Base-by-base conservation (phyloP, 1,140 invertebrate species). In the Papilio xuthus region DNA sequence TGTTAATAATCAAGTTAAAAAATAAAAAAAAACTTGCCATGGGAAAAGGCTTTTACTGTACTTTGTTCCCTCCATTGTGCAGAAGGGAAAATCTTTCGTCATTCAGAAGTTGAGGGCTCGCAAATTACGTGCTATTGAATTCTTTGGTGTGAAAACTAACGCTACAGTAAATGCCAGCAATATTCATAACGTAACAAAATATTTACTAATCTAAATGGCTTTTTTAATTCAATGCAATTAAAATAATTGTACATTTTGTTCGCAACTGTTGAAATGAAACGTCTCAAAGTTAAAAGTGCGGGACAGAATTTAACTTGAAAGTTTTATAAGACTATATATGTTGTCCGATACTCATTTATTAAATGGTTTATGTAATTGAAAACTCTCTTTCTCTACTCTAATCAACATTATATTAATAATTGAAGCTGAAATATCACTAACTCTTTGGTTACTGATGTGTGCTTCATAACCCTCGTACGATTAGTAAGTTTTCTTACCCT, bases 401-500 rank as follows among this genome's bases (percentile, higher is more conserved):
- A 10, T 13, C 42, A 44, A 44, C 10, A 44, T 44, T 0, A 13
- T 10, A 10, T 12, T 12, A 10, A 10, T 44, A 44, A n/a, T n/a
- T n/a, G 13, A 13, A 13, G 8, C 0, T 44, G 13, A 44, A 44
- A 44, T 12, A 7, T 44, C 9, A 7, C 8, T 44, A 44, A 9
- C 12, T 44, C 42, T 12, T 44, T 10, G 42, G 2, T 37, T 37
- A 37, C 4, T 37, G 32, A 4, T 37, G 32, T 37, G 32, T 37
- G 32, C 32, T 37, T 37, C 4, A 6, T 3, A 37, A 37, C 7
- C 4, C 32, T 37, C 32, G 32, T 18, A 44, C 9, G 2, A 44
- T 1, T 28, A 63, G 60, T 15, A 69, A 37, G 28, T 71, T 41
- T 72, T 81, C 90, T 86, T 78, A 94, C 92, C 90, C 91, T 47